phyloP scores from a whole-genome alignment of 2,113 vertebrate species.

The Patagioenas fasciata region DNA sequence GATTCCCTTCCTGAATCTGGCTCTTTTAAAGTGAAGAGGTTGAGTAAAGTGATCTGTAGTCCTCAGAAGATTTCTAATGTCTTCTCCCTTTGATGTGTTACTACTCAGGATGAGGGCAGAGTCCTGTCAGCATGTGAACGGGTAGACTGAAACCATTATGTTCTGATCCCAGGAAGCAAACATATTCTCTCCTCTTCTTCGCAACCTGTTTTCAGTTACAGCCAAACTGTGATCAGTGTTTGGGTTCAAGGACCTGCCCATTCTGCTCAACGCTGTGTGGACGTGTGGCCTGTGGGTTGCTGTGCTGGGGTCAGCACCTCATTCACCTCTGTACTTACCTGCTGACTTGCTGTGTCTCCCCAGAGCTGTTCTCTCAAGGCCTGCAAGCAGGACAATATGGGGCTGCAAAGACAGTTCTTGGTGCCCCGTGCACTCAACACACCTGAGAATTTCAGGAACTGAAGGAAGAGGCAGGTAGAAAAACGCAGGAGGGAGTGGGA shows the following conservation, averaged over 20 bases:
- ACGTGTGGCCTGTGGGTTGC: neutral
- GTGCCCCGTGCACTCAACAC: neutral
- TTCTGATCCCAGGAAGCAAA: neutral
- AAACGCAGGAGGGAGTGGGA: neutral
- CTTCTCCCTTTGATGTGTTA: neutral
- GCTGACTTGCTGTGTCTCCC: neutral
- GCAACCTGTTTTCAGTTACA: neutral
- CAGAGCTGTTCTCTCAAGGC: neutral
- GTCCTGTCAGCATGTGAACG: neutral
- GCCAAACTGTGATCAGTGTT: neutral
- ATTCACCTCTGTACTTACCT: neutral
- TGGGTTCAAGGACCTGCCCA: neutral
- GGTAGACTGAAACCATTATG: neutral
- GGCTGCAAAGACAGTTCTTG: neutral
- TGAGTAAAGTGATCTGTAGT: neutral
- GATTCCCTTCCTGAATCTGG: neutral
- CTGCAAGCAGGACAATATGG: neutral
- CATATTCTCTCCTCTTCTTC: neutral
- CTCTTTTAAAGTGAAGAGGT: neutral
- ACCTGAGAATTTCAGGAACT: neutral
- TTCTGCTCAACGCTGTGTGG: neutral
- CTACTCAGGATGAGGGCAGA: neutral
- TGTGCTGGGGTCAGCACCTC: neutral
- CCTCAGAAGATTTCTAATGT: neutral
- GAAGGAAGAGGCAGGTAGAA: neutral